phyloP scores from a whole-genome alignment of 2,888 invertebrate species.

The Catocala fraxini region DNA sequence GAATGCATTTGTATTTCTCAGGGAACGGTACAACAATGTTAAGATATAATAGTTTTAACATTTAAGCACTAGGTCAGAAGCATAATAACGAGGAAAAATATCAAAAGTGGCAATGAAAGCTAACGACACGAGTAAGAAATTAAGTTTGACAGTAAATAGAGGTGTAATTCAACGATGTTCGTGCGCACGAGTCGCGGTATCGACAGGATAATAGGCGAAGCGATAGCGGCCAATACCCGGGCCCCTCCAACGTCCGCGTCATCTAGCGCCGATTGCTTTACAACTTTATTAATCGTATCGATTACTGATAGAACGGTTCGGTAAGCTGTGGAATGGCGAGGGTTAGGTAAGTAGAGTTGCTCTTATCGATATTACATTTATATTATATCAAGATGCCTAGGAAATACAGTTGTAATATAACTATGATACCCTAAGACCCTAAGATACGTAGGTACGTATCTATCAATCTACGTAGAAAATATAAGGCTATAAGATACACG shows the following conservation, averaged over 20 bases:
- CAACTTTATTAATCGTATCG: constrained; percentile 73
- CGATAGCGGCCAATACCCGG: constrained; percentile 67
- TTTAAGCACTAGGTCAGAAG: constrained; percentile 23
- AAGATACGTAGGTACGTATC: no score
- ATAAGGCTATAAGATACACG: no score
- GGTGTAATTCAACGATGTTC: constrained; percentile 85
- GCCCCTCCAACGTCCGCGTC: constrained; percentile 63
- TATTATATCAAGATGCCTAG: no score
- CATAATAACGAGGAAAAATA: constrained; percentile 45
- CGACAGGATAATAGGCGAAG: constrained; percentile 81
- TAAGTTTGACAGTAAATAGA: constrained; percentile 86
- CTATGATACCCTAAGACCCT: no score
- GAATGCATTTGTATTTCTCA: background rate
- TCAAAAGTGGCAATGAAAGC: constrained; percentile 63
- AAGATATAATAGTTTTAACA: constrained; percentile 8
- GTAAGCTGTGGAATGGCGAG: constrained; percentile 20
- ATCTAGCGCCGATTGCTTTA: constrained; percentile 68
- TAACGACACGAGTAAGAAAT: constrained; percentile 82
- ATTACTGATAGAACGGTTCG: constrained; percentile 49
- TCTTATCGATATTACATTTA: no score
- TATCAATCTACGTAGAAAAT: no score
- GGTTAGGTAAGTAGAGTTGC: background rate
- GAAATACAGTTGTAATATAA: no score
- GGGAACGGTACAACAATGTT: constrained; percentile 4
- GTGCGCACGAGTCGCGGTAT: constrained; percentile 83